Evolutionary conservation across 2,797 vertebrate genomes (phyloP).

Genomic region (Cirrhinus molitorella): DNA sequence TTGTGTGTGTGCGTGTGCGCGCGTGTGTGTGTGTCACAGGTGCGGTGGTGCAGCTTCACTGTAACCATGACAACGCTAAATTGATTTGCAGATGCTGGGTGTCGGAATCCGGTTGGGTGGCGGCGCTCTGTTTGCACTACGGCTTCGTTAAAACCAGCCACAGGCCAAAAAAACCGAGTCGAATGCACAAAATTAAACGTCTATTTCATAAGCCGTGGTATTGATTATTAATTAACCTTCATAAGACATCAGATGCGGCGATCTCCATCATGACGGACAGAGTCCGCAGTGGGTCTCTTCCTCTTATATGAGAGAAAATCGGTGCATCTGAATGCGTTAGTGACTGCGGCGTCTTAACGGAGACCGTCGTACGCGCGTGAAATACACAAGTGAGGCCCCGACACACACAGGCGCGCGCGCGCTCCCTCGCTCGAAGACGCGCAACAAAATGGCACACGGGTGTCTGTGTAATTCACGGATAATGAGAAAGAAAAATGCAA

Average conservation of each 20-base stretch:
- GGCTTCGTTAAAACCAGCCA: slow-evolving; percentile 33
- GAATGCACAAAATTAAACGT: neutral
- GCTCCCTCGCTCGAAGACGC: slow-evolving; percentile 34
- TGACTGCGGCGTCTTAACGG: slow-evolving; percentile 51
- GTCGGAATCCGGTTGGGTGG: slow-evolving; percentile 77
- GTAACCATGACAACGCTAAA: slow-evolving; percentile 85
- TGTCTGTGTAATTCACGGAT: slow-evolving; percentile 49
- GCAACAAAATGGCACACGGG: slow-evolving; percentile 49
- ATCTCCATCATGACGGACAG: neutral
- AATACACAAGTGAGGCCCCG: slow-evolving; percentile 52
- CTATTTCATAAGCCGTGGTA: neutral
- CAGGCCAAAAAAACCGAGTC: slow-evolving; percentile 15
- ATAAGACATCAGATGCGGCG: neutral
- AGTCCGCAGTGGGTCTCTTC: slow-evolving; percentile 3
- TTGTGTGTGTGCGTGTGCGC: slow-evolving; percentile 23
- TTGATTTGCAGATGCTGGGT: slow-evolving; percentile 78
- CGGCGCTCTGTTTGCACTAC: slow-evolving; percentile 58
- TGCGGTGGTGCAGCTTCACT: slow-evolving; percentile 77
- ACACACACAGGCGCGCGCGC: slow-evolving; percentile 26
- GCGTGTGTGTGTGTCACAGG: slow-evolving; percentile 75
- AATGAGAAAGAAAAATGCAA: slow-evolving; percentile 66
- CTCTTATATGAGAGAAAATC: neutral
- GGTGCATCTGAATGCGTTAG: slow-evolving; percentile 44
- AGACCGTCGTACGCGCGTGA: slow-evolving; percentile 44
- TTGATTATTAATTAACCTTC: slow-evolving; percentile 16